Percentiles rank a stretch among this genome's conserved stretches.
Conservation (phyloP, 2,797 vertebrate genomes). For the Pseudocheirus occidentalis region DNA sequence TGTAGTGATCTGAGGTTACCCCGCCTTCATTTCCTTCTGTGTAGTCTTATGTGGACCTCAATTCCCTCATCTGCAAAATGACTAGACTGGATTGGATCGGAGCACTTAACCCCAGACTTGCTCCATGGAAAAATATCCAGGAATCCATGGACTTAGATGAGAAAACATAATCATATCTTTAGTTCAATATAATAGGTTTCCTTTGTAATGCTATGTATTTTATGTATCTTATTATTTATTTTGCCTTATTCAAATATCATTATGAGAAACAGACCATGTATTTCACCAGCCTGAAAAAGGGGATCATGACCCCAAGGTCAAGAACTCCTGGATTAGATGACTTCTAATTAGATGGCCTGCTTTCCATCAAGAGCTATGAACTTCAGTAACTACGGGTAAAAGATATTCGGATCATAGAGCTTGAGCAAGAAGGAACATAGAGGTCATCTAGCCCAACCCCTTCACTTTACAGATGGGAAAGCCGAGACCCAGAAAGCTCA, state of each 20-base stretch:
- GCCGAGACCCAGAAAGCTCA: background rate
- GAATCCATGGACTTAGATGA: background rate
- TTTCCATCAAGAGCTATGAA: background rate
- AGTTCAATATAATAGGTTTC: background rate
- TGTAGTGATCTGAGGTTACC: background rate
- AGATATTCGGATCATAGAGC: background rate
- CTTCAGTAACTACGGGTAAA: background rate
- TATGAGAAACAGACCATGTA: too few species aligned
- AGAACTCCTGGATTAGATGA: background rate
- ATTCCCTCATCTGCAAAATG: background rate
- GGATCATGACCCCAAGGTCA: background rate
- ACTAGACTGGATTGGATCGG: background rate
- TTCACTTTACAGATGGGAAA: background rate
- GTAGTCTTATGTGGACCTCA: background rate
- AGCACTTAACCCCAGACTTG: background rate
- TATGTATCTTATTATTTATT: background rate
- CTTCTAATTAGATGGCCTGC: background rate
- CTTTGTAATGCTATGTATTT: background rate
- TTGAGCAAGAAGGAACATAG: background rate
- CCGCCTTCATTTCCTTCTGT: background rate
- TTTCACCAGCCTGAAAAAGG: too few species aligned
- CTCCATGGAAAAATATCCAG: background rate
- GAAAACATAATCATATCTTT: background rate
- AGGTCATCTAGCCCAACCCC: background rate
- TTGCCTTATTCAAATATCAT: too few species aligned